Percentiles rank a stretch among this genome's conserved stretches.
phyloP scores from a whole-genome alignment of 2,888 invertebrate genomes.

The Cephus nigrinus region DNA sequence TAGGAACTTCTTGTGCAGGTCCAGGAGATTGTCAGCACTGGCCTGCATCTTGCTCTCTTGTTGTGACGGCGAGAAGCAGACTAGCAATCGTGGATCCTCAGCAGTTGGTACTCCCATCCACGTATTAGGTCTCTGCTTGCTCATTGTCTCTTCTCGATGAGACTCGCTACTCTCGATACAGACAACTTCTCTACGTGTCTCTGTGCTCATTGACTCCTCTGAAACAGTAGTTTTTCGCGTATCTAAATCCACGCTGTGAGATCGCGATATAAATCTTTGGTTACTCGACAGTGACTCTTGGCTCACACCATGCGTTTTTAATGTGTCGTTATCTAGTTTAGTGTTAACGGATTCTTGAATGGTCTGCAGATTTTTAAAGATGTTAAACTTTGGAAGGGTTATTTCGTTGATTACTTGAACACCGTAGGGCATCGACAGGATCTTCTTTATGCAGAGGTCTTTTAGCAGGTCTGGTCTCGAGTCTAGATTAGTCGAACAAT shows the following conservation, averaged over 20 bases:
- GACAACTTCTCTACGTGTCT: neutral
- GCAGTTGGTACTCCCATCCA: conserved; percentile 75
- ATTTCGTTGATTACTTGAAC: conserved; percentile 68
- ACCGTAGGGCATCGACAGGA: conserved; percentile 78
- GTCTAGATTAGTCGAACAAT: conserved; percentile 14
- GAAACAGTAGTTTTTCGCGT: conserved; percentile 29
- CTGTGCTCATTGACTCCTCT: conserved; percentile 13
- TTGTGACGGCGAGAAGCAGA: conserved; percentile 81
- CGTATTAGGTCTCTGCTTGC: conserved; percentile 56
- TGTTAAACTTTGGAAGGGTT: conserved; percentile 43
- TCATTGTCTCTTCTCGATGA: conserved; percentile 64
- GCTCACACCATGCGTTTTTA: conserved; percentile 7
- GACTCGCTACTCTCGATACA: neutral
- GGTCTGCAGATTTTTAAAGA: conserved; percentile 43
- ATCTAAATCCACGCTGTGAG: neutral
- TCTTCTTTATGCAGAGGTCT: conserved; percentile 74
- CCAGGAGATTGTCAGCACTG: conserved; percentile 74
- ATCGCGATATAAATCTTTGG: neutral
- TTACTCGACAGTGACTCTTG: conserved; percentile 1
- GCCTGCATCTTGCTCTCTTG: conserved; percentile 69
- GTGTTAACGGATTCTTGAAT: conserved; percentile 35
- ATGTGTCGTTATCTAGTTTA: neutral
- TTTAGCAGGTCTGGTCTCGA: conserved; percentile 69
- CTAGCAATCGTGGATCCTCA: conserved; percentile 72
- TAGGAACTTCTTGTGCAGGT: conserved; percentile 78